phyloP scores from a whole-genome alignment of 2,888 invertebrate genomes.

The Cheilosia soror region DNA sequence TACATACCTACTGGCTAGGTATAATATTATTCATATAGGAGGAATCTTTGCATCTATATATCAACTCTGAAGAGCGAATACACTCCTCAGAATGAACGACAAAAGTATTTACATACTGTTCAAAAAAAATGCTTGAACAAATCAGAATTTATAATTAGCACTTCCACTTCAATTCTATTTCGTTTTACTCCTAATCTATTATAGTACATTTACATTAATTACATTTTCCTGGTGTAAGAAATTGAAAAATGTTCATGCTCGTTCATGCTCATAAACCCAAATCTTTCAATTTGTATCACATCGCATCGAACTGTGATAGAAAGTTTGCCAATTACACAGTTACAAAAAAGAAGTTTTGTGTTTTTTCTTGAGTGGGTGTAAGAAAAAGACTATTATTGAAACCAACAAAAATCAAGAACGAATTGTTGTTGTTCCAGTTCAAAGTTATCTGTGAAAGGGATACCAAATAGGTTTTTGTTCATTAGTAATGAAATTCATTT shows the following conservation, averaged over 20 bases:
- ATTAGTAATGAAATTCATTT: too few relatives aligned
- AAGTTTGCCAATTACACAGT: conserved; percentile 60
- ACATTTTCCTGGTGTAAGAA: conserved; percentile 23
- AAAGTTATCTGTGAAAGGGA: too few relatives aligned
- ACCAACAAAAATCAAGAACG: not conserved
- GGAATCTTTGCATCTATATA: too few relatives aligned
- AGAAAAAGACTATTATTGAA: conserved; percentile 8
- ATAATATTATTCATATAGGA: too few relatives aligned
- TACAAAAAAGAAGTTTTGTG: not conserved
- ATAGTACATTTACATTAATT: conserved; percentile 51
- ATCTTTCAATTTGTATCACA: conserved; percentile 4
- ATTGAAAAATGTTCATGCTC: conserved; percentile 25
- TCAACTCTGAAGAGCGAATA: too few relatives aligned
- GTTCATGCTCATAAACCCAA: conserved; percentile 4
- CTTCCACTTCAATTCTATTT: conserved; percentile 2
- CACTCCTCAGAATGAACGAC: too few relatives aligned
- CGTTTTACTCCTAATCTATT: conserved; percentile 17
- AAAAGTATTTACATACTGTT: too few relatives aligned
- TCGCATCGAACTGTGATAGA: not conserved
- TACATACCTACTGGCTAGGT: too few relatives aligned
- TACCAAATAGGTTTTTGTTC: too few relatives aligned
- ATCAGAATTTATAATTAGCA: not conserved
- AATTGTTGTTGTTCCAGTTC: too few relatives aligned
- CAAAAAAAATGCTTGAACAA: not conserved
- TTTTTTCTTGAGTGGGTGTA: conserved; percentile 14